Conservation (phyloP, 2,113 vertebrate genomes). For the Reinhardtius hippoglossoides region DNA sequence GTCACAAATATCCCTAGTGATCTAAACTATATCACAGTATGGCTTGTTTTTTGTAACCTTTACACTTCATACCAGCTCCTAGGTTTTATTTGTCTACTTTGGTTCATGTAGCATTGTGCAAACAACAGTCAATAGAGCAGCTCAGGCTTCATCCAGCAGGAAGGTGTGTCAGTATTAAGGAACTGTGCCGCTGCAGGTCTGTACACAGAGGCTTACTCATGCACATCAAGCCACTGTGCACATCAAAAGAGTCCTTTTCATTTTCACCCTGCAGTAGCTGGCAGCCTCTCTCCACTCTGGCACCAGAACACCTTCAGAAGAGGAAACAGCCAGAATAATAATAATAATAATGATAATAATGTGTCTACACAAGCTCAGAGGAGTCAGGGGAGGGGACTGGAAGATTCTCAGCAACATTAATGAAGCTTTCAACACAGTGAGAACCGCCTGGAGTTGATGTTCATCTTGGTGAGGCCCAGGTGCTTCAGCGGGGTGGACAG, state of each 20-base stretch:
- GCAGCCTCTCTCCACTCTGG: neutral
- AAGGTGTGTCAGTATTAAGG: conserved; percentile 16
- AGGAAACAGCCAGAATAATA: conserved; percentile 11
- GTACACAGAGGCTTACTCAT: conserved; percentile 26
- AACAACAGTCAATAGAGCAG: conserved; percentile 19
- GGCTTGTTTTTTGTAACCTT: neutral
- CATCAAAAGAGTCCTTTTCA: conserved; percentile 26
- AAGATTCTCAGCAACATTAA: neutral
- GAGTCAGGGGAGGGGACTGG: neutral
- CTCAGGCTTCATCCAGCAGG: conserved; percentile 3
- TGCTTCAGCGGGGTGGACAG: conserved; percentile 92
- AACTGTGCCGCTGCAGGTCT: conserved; percentile 42
- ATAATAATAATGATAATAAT: neutral
- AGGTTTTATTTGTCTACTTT: conserved; percentile 4
- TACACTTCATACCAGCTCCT: conserved; percentile 13
- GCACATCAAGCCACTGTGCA: conserved; percentile 21
- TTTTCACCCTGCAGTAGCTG: conserved; percentile 13
- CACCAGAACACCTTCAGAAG: conserved; percentile 2
- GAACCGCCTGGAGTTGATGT: conserved; percentile 94
- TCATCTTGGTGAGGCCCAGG: conserved; percentile 97
- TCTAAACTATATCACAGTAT: neutral
- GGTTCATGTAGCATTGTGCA: neutral
- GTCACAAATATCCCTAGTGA: neutral
- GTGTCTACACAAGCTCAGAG: conserved; percentile 11
- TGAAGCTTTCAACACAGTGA: conserved; percentile 86